A percentile compares a stretch with the other conserved stretches of the same genome.
Conservation (phyloP, 2,888 invertebrate species). For the Andrena fulva region DNA sequence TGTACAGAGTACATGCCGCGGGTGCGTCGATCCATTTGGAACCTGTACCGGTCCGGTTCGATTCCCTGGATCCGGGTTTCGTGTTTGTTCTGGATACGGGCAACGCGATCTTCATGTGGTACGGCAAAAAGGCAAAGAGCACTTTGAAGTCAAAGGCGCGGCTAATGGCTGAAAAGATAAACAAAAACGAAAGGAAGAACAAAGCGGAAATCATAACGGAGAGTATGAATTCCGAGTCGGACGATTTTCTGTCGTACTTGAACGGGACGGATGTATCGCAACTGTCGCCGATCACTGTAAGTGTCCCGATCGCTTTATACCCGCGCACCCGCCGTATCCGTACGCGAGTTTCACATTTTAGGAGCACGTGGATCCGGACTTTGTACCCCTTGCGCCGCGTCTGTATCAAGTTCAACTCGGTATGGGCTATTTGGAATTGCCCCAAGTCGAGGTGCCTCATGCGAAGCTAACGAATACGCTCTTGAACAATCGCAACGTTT, state of each 20-base stretch:
- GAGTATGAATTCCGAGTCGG: slow-evolving; percentile 92
- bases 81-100: slow-evolving; percentile 97
- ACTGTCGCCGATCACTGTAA: slow-evolving; percentile 85
- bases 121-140: slow-evolving; percentile 94
- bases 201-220: slow-evolving; percentile 95
- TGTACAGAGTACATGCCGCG: slow-evolving; percentile 96
- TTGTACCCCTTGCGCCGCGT: slow-evolving; percentile 89
- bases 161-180: slow-evolving; percentile 98
- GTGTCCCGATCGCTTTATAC: slow-evolving; percentile 18
- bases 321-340: neutral
- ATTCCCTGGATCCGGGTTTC: slow-evolving; percentile 94
- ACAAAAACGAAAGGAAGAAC: slow-evolving; percentile 98
- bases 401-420: slow-evolving; percentile 98
- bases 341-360: slow-evolving; percentile 73
- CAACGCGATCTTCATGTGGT: slow-evolving; percentile 95
- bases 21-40: slow-evolving; percentile 95
- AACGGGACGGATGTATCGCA: slow-evolving; percentile 86
- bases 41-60: slow-evolving; percentile 90
- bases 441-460: slow-evolving; percentile 94
- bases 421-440: slow-evolving; percentile 99
- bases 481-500: slow-evolving; percentile 96
- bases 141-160: slow-evolving; percentile 95
- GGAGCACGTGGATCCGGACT: slow-evolving; percentile 91
- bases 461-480: slow-evolving; percentile 91
- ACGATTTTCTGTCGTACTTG: slow-evolving; percentile 93